Conservation (phyloP, 2,888 invertebrate genomes). For the Cheilosia urbana region DNA sequence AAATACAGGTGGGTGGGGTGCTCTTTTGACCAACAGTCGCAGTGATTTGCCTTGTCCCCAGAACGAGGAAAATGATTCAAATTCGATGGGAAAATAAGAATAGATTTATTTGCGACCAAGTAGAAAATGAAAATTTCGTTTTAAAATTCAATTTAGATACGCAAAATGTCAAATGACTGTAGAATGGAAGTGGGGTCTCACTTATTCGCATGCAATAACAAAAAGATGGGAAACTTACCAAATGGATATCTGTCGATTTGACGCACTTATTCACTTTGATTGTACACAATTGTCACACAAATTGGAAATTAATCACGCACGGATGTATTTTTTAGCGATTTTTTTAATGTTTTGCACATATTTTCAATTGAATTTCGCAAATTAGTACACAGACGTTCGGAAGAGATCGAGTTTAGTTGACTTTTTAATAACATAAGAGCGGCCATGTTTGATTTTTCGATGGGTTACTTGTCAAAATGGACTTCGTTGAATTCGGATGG, state of each 20-base stretch:
- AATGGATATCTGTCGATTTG: conserved; percentile 42
- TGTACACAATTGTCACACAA: conserved; percentile 57
- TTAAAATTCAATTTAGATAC: conserved; percentile 34
- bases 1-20: conserved; percentile 74
- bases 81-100: conserved; percentile 4
- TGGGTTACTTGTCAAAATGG: conserved; percentile 60
- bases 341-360: conserved; percentile 65
- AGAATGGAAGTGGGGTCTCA: conserved; percentile 36
- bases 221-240: conserved; percentile 59
- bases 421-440: conserved; percentile 71
- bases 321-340: conserved; percentile 61
- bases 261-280: conserved; percentile 66
- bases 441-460: conserved; percentile 72
- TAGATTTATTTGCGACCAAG: neutral
- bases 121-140: neutral
- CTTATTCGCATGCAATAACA: conserved; percentile 47
- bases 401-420: conserved; percentile 58
- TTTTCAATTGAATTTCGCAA: conserved; percentile 65
- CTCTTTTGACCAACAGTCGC: conserved; percentile 25
- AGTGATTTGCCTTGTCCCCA: conserved; percentile 19
- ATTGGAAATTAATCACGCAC: conserved; percentile 63
- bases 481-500: conserved; percentile 41
- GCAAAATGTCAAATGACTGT: conserved; percentile 58
- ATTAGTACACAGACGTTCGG: conserved; percentile 71
- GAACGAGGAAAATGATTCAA: conserved; percentile 27